These are phyloP conservation scores for Rugalucina vietnamica DNA, from an alignment of 2,888 invertebrate genomes.

Conservation along the genomic window DNA sequence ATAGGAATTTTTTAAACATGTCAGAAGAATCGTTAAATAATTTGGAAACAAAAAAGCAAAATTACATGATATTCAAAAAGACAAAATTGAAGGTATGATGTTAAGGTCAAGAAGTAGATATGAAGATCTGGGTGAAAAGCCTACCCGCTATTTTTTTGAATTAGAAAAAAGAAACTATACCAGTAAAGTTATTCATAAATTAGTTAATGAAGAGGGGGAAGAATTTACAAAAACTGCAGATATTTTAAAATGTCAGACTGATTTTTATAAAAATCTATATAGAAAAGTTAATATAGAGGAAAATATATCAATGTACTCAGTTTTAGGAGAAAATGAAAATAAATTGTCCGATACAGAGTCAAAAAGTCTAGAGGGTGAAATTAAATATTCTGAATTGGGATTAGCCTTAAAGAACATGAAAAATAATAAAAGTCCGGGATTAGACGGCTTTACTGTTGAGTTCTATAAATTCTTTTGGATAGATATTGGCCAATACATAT, in stretches of 20 bases:
- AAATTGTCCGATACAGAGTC: neutral
- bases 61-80: neutral
- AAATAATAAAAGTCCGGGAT: neutral
- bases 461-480: neutral
- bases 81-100: slow-evolving; percentile 6
- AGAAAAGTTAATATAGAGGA: too few relatives aligned
- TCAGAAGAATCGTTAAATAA: neutral
- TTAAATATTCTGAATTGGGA: neutral
- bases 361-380: neutral
- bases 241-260: neutral
- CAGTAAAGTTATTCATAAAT: neutral
- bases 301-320: too few relatives aligned
- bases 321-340: neutral
- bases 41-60: neutral
- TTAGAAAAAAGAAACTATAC: neutral
- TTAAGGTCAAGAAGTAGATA: neutral
- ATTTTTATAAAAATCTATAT: neutral
- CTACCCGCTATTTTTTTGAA: neutral
- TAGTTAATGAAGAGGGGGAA: neutral
- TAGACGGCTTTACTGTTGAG: neutral
- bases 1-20: neutral
- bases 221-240: neutral
- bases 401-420: neutral
- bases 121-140: neutral
- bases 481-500: neutral